Evolutionary conservation across 2,113 vertebrate species (phyloP).

Genomic region (Pollachius pollachius): DNA sequence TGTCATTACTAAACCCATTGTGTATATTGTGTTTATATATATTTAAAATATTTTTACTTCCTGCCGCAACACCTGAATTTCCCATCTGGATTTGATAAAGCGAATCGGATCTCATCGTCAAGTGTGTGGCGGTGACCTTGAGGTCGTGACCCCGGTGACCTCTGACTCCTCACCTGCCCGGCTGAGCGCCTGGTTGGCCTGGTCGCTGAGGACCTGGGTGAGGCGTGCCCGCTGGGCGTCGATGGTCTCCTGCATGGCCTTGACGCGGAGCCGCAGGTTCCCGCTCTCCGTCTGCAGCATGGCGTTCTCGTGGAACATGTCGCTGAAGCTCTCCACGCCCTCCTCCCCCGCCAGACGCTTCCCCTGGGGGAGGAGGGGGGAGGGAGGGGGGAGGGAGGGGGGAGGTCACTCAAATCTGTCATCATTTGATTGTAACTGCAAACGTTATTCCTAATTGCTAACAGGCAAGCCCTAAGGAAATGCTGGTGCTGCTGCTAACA

Average conservation of each 20-base stretch:
- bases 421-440: background rate
- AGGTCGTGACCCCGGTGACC: too few relatives aligned
- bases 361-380: slow-evolving; percentile 71
- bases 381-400: background rate
- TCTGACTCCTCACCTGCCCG: slow-evolving; percentile 77
- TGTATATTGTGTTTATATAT: too few relatives aligned
- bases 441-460: too few relatives aligned
- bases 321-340: slow-evolving; percentile 92
- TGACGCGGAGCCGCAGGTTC: slow-evolving; percentile 90
- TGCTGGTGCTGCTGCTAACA: too few relatives aligned
- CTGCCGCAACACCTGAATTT: too few relatives aligned
- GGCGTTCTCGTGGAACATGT: slow-evolving; percentile 96
- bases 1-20: too few relatives aligned
- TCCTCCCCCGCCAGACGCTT: slow-evolving; percentile 93
- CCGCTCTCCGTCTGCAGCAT: slow-evolving; percentile 97
- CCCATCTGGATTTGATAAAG: too few relatives aligned
- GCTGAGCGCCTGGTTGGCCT: slow-evolving; percentile 87
- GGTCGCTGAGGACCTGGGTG: slow-evolving; percentile 88
- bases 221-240: slow-evolving; percentile 84
- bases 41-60: too few relatives aligned
- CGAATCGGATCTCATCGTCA: too few relatives aligned
- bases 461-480: too few relatives aligned
- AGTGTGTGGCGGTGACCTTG: too few relatives aligned
- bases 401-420: background rate
- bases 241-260: slow-evolving; percentile 97